Base-by-base conservation (phyloP, 2,888 invertebrate species). In the Odontothrips loti region DNA sequence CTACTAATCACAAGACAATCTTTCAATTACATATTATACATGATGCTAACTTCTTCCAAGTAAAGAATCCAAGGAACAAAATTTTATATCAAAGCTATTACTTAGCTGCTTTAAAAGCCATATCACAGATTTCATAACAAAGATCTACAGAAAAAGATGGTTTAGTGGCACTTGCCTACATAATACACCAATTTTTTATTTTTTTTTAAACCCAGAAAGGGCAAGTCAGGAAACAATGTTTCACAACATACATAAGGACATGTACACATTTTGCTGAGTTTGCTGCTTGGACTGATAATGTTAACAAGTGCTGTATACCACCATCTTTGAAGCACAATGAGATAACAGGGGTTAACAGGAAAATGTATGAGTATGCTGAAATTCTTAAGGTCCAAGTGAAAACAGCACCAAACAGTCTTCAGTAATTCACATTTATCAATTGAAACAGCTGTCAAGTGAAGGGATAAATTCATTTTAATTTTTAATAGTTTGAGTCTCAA, bases 41-140 rank as follows among this genome's bases (percentile, higher is more conserved):
- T 75, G 27, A 27, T 75, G 68, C 68, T 27, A 75, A 27, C 68
- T 27, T 75, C 68, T 75, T 75, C 68, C 9, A 12, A 27, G 68
- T 75, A 27, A 12, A 23, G 27, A 8, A 75, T 27, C 27, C 10
- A 27, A 27, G 68, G 68, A 75, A 75, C 23, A 75, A 58, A 58
- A 75, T 27, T 75, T 75, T 58, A 58, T 75, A 75, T 27, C 68
- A 75, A 75, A 75, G 23, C 68, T 75, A 75, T 58, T 75, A 75
- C 27, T 27, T 4, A 75, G 68, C 68, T 75, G 68, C 68, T 75
- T n/a, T 75, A 27, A 75, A 10, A 75, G 68, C 23, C 68, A 75
- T 75, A 75, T 75, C 68, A 75, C 68, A 75, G 68, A 75, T 75
- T 75, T 75, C 68, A 75, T 27, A 75, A 75, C 23, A 27, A 75